phyloP scores from a whole-genome alignment of 2,888 invertebrate genomes.

The Rhyacophila evoluta region DNA sequence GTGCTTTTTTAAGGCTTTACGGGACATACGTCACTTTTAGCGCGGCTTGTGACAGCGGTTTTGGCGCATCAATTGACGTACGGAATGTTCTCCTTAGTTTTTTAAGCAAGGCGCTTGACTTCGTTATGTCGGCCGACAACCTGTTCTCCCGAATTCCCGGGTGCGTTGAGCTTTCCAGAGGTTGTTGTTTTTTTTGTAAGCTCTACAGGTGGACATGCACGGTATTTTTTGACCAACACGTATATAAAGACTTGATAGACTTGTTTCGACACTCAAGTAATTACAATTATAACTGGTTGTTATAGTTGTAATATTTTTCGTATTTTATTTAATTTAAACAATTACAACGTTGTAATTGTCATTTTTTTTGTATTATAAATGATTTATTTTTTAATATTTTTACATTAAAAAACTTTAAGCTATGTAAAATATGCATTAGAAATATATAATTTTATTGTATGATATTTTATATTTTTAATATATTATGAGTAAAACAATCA shows the following conservation, averaged over 20 bases:
- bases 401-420: no score
- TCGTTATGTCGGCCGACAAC: conserved; percentile 46
- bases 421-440: no score
- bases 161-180: conserved; percentile 35
- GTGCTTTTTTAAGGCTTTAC: conserved; percentile 16
- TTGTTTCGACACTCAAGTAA: not conserved
- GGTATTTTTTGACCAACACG: conserved; percentile 1
- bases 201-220: conserved; percentile 43
- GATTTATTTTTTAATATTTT: no score
- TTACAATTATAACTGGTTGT: no score
- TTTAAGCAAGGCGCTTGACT: conserved; percentile 40
- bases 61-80: conserved; percentile 13
- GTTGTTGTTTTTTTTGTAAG: conserved; percentile 28
- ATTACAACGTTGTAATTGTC: no score
- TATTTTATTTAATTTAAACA: no score
- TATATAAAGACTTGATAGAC: not conserved
- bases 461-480: no score
- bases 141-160: conserved; percentile 53
- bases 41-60: not conserved
- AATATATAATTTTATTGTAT: no score
- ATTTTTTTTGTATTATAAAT: no score
- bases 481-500: no score
- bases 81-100: not conserved
- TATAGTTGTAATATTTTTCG: no score
- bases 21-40: conserved; percentile 17